These are phyloP conservation scores for Leptinotarsa juncta DNA, from an alignment of 2,888 invertebrate genomes.

Conservation along the genomic window DNA sequence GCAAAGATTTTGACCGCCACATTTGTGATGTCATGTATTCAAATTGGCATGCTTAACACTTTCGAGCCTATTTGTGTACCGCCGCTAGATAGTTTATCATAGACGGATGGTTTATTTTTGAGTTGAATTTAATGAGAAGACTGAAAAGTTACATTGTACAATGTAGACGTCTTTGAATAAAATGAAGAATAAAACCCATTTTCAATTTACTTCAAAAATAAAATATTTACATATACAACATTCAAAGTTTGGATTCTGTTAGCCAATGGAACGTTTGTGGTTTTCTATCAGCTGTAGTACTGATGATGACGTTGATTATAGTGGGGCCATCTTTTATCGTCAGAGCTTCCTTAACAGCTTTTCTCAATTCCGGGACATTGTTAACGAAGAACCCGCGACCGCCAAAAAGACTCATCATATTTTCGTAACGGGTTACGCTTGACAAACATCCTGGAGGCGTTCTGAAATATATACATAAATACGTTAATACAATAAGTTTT, in stretches of 20 bases:
- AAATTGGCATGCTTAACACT: too few relatives aligned
- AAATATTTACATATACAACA: neutral
- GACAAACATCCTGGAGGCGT: constrained; percentile 87
- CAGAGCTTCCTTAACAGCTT: constrained; percentile 77
- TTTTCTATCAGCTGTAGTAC: constrained; percentile 89
- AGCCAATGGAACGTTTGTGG: constrained; percentile 93
- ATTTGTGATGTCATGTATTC: too few relatives aligned
- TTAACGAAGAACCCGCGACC: constrained; percentile 83
- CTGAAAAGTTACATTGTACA: too few relatives aligned
- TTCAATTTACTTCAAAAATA: too few relatives aligned
- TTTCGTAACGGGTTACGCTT: constrained; percentile 86
- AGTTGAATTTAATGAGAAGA: too few relatives aligned
- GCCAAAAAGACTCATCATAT: constrained; percentile 89
- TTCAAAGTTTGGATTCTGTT: constrained; percentile 89
- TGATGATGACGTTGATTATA: constrained; percentile 91
- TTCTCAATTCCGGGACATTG: constrained; percentile 80
- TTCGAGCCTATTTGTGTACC: too few relatives aligned
- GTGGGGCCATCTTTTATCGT: constrained; percentile 80
- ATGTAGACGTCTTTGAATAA: too few relatives aligned
- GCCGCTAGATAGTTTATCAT: too few relatives aligned
- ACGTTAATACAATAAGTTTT: too few relatives aligned
- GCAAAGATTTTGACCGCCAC: too few relatives aligned
- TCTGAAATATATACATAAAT: constrained; percentile 67
- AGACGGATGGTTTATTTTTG: too few relatives aligned
- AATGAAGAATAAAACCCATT: too few relatives aligned